Percentiles rank a stretch among this genome's conserved stretches.
Evolutionary conservation across 2,888 invertebrate genomes (phyloP).

Genomic region (Spatulosminthurus flaviceps): DNA sequence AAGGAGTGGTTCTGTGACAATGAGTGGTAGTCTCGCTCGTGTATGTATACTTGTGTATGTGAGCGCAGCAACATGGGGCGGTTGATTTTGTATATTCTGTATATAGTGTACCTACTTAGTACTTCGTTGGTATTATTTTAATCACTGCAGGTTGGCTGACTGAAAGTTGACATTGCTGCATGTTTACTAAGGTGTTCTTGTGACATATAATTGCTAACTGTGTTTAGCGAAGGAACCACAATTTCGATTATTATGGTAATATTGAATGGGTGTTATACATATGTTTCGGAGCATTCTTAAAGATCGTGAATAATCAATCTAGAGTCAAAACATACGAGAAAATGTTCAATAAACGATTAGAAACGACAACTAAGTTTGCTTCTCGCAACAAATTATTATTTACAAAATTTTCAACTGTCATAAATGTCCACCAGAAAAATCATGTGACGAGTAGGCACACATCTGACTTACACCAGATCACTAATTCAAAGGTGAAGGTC

Average conservation of each 20-base stretch:
- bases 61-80: neutral
- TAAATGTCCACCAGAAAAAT: no score
- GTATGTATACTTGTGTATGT: neutral
- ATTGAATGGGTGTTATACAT: neutral
- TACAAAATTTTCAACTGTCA: no score
- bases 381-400: no score
- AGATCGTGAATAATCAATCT: neutral
- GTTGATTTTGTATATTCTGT: neutral
- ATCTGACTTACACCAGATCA: no score
- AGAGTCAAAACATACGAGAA: neutral
- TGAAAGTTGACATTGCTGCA: slow-evolving; percentile 6
- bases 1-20: neutral
- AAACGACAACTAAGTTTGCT: neutral
- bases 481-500: no score
- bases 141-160: neutral
- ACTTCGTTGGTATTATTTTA: neutral
- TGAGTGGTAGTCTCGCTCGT: neutral
- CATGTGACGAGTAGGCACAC: no score
- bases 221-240: neutral
- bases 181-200: slow-evolving; percentile 20
- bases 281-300: neutral
- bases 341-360: slow-evolving; percentile 18
- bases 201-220: slow-evolving; percentile 2
- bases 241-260: neutral
- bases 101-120: no score